Conservation (phyloP, 2,113 vertebrate genomes). For the Alectura lathami region DNA sequence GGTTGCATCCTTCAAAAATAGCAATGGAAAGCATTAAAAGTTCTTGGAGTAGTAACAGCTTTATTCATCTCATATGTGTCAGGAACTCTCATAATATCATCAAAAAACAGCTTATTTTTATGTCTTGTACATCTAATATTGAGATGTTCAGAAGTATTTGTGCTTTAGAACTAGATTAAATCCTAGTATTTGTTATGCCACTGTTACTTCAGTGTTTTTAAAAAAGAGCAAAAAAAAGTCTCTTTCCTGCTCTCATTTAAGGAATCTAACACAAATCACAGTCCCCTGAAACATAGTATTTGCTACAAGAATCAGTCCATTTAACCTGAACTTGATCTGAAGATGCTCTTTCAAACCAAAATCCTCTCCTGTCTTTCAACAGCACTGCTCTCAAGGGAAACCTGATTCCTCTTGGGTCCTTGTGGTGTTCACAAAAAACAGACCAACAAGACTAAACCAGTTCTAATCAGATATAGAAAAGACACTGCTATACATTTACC, state of each 20-base stretch:
- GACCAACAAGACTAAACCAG: background rate
- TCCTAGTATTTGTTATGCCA: rapidly evolving
- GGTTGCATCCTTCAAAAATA: background rate
- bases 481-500: background rate
- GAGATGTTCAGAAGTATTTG: background rate
- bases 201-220: too few species aligned
- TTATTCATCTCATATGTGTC: too few species aligned
- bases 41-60: too few species aligned
- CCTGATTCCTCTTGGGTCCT: background rate
- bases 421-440: background rate
- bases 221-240: background rate
- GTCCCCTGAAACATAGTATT: too few species aligned
- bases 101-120: background rate
- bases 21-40: background rate
- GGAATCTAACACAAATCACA: background rate
- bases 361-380: background rate
- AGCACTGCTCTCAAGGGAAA: background rate
- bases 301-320: background rate
- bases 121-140: background rate
- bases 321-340: background rate
- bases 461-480: background rate
- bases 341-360: background rate
- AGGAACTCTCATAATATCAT: background rate
- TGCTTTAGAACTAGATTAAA: background rate
- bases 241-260: background rate